Conservation (phyloP, 2,888 invertebrate species). For the Caenorhabditis sp. region DNA sequence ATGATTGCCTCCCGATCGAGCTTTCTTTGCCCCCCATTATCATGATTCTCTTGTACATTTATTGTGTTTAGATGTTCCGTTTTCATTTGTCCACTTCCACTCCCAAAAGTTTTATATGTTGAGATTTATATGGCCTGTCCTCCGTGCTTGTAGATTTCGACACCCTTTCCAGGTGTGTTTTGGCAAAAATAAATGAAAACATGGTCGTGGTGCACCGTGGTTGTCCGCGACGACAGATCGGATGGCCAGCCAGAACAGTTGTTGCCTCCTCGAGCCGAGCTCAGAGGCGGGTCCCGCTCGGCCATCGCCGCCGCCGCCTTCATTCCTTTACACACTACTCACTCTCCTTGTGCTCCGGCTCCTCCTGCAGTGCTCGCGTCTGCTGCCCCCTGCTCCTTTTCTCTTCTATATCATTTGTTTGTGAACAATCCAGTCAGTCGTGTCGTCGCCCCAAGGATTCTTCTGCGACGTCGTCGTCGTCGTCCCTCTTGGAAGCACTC, state of each 20-base stretch:
- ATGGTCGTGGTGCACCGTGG: too few relatives aligned
- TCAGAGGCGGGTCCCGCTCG: slow-evolving; percentile 18
- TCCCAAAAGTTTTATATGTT: slow-evolving; percentile 43
- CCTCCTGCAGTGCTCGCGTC: slow-evolving; percentile 25
- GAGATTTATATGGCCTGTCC: slow-evolving; percentile 31
- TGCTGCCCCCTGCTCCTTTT: slow-evolving; percentile 22
- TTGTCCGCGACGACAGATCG: slow-evolving; percentile 25
- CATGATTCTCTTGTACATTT: slow-evolving; percentile 39
- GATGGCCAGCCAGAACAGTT: slow-evolving; percentile 48
- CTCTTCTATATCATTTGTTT: slow-evolving; percentile 49
- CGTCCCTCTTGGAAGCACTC: slow-evolving; percentile 4
- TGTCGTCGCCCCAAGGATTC: slow-evolving; percentile 7
- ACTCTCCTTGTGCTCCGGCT: slow-evolving; percentile 13
- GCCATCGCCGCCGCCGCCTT: too few relatives aligned
- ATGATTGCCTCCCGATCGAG: slow-evolving; percentile 23
- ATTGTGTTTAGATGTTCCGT: slow-evolving; percentile 10
- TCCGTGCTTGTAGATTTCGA: slow-evolving; percentile 29
- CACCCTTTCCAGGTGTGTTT: slow-evolving; percentile 39
- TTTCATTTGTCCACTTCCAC: slow-evolving; percentile 21
- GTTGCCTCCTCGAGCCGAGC: slow-evolving; percentile 20
- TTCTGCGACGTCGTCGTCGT: slow-evolving; percentile 18
- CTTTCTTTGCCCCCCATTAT: slow-evolving; percentile 12
- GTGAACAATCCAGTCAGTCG: slow-evolving; percentile 20
- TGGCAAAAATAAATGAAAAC: slow-evolving; percentile 46
- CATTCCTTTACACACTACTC: slow-evolving; percentile 39